Base-by-base conservation (phyloP, 2,113 vertebrate species). In the Ciconia boyciana region DNA sequence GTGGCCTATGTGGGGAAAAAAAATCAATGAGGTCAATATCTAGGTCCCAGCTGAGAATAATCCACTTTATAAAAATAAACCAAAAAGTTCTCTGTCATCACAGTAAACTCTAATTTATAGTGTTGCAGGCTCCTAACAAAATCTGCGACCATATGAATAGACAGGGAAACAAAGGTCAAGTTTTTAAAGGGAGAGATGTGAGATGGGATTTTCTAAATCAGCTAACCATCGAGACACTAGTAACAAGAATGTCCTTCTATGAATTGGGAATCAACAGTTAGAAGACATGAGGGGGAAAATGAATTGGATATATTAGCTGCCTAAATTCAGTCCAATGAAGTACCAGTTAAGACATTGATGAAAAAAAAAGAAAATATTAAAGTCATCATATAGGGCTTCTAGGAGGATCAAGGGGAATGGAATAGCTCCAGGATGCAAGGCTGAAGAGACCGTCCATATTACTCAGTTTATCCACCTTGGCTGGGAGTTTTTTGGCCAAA, bases 11-110 rank as follows among this genome's bases (percentile, higher is more conserved):
- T 46, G 49, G 31, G 41, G 51, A 20, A 20, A 72, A 66, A 79
- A 91, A 89, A 93, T 94, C 84, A 88, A 86, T 93, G 87, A 91
- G 87, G 81, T 96, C 90, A 95, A 74, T 44, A 83, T 77, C 41
- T 49, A 87, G 16, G 86, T 94, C 92, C 76, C 92, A 92, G 44
- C 28, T 91, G 94, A 95, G 83, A 89, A 94, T 89, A 92, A 94
- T 72, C 65, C 87, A 85, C 83, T 87, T 93, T 51, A 91, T 90
- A 94, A 96, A 95, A 95, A 89, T 89, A 94, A 96, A 89, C 60
- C 34, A 66, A 64, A 74, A 83, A 87, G 71, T 87, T 90, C 86
- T 89, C 64, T 2, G 1, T 90, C 83, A 75, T 87, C 44, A 31
- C 41, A 57, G 77, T 61, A 89, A 93, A 89, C 69, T 86, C 75